These are phyloP conservation scores for Dryococelus australis DNA, from an alignment of 2,888 invertebrate species.

Conservation along the genomic window DNA sequence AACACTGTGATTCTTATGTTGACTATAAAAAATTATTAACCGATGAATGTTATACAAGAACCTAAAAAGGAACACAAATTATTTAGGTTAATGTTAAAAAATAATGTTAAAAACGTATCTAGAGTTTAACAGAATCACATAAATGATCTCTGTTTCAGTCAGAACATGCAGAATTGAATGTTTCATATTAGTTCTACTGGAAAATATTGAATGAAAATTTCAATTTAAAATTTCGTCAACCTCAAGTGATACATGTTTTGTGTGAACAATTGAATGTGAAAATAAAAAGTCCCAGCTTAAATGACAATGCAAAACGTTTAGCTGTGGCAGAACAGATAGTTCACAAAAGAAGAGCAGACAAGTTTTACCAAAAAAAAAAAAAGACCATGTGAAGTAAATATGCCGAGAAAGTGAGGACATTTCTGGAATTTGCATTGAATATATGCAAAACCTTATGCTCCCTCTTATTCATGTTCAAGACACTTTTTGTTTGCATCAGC, in stretches of 20 bases:
- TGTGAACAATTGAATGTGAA: slow-evolving; percentile 25
- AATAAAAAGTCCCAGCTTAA: no score
- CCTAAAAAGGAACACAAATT: no score
- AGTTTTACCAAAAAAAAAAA: slow-evolving; percentile 26
- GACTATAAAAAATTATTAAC: no score
- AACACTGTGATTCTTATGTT: no score
- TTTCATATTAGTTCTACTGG: no score
- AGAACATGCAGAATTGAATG: no score
- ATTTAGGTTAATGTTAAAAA: no score
- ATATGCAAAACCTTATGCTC: slow-evolving; percentile 21
- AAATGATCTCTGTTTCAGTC: not conserved
- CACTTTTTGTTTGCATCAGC: not conserved
- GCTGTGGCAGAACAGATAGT: slow-evolving; percentile 23
- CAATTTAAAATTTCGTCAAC: not conserved
- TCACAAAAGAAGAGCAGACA: slow-evolving; percentile 27
- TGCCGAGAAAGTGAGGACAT: slow-evolving; percentile 21
- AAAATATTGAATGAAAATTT: no score
- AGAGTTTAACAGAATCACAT: no score
- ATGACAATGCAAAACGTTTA: slow-evolving; percentile 25
- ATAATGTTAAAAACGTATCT: no score
- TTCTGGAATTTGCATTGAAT: slow-evolving; percentile 20
- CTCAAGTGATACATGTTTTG: not conserved
- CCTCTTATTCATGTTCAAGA: slow-evolving; percentile 7
- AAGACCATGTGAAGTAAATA: not conserved
- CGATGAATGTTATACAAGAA: no score